These are phyloP conservation scores for Pterophyllum scalare DNA, from an alignment of 2,113 vertebrate species.

Conservation along the genomic window DNA sequence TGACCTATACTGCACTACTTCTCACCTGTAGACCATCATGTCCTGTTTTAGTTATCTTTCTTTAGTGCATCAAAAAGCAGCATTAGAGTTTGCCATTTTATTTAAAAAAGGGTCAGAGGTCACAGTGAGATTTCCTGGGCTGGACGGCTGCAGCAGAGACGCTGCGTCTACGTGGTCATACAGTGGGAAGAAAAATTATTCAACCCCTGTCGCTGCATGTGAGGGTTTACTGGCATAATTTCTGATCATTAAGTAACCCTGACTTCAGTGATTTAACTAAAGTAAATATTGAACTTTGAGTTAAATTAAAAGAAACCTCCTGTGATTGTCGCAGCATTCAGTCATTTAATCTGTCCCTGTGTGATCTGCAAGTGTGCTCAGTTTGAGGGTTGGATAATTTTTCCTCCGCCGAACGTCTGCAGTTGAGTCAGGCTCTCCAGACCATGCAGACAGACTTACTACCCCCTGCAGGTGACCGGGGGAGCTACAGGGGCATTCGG, in stretches of 20 bases:
- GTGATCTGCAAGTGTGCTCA: not conserved
- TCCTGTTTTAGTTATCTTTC: not conserved
- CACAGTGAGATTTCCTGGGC: not conserved
- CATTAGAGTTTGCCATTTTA: not conserved
- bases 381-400: not conserved
- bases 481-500: constrained; percentile 90
- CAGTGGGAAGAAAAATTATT: not conserved
- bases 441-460: constrained; percentile 78
- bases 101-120: not conserved
- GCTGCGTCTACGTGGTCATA: not conserved
- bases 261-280: no score
- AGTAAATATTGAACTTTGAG: no score
- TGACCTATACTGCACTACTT: not conserved
- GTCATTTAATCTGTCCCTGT: not conserved
- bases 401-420: not conserved
- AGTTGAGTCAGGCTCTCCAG: not conserved
- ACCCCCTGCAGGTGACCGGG: constrained; percentile 59
- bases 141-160: not conserved
- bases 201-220: not conserved
- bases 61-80: not conserved
- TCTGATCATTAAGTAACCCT: not conserved
- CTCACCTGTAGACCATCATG: not conserved
- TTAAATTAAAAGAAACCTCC: no score
- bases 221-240: not conserved
- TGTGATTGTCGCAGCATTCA: not conserved